Conservation (phyloP, 2,113 vertebrate genomes). For the Taxidea taxus region DNA sequence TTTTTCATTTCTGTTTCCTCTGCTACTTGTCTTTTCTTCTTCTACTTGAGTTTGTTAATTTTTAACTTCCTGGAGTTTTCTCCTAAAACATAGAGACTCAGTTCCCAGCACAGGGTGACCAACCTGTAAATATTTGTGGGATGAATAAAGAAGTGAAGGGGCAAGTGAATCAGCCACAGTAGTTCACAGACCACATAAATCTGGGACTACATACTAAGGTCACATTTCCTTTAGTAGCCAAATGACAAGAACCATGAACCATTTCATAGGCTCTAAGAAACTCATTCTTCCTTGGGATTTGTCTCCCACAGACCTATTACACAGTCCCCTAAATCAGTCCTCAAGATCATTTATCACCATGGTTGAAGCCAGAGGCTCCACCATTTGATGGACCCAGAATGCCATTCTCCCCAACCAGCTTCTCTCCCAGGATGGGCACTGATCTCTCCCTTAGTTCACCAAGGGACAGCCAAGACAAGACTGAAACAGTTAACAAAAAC, state of each 20-base stretch:
- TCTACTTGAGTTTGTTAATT: constrained; percentile 7
- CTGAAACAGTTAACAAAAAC: background rate
- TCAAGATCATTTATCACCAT: background rate
- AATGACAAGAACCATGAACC: background rate
- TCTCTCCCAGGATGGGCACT: background rate
- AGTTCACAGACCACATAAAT: background rate
- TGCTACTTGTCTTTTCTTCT: background rate
- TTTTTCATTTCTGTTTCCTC: background rate
- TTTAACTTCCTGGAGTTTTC: constrained; percentile 32
- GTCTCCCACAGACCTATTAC: background rate
- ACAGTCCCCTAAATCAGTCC: background rate
- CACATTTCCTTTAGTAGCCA: background rate
- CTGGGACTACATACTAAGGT: background rate
- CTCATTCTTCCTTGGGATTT: background rate
- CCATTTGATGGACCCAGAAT: background rate
- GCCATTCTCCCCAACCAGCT: background rate
- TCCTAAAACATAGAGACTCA: constrained; percentile 1
- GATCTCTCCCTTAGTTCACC: background rate
- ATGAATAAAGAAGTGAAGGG: background rate
- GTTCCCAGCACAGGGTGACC: background rate
- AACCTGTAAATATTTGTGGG: background rate
- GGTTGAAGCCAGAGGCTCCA: background rate
- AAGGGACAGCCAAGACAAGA: background rate
- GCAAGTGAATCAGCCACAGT: background rate
- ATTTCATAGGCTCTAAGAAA: background rate